These are phyloP conservation scores for Siderastrea siderea DNA, from an alignment of 92 coral and sea anemone genomes.

Conservation along the genomic window DNA sequence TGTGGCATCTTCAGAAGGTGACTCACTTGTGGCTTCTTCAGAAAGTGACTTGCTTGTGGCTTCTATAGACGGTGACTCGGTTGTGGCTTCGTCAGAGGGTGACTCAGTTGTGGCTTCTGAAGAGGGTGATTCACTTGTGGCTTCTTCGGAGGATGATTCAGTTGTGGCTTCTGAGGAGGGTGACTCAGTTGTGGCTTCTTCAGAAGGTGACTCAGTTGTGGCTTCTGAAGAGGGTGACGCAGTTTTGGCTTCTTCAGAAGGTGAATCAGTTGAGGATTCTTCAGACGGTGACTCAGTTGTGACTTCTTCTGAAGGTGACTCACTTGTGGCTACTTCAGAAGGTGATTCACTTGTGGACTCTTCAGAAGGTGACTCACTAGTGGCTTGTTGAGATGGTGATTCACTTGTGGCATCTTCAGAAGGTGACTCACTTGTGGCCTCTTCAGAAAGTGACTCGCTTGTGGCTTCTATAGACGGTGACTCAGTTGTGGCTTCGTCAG, in stretches of 20 bases:
- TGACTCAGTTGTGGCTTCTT: not conserved
- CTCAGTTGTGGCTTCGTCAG: not conserved
- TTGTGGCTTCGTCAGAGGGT: too few relatives aligned
- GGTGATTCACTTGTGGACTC: not conserved
- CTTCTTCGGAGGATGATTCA: not conserved
- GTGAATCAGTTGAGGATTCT: not conserved
- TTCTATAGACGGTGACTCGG: too few relatives aligned
- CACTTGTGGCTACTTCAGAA: not conserved
- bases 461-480: not conserved
- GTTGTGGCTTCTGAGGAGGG: not conserved
- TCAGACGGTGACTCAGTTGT: not conserved
- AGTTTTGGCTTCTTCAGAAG: not conserved
- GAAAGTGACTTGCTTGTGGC: too few relatives aligned
- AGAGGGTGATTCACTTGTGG: not conserved
- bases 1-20: too few relatives aligned
- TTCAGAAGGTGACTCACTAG: not conserved
- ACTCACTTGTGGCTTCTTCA: too few relatives aligned
- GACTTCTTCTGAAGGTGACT: not conserved
- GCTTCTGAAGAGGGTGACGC: not conserved
- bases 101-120: too few relatives aligned
- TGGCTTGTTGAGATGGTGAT: not conserved
- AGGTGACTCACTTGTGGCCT: not conserved
- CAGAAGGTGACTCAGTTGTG: not conserved
- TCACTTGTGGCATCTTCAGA: not conserved
- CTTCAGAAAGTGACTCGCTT: not conserved